Evolutionary conservation across 2,113 vertebrate species (phyloP).

Genomic region (Chionomys nivalis): DNA sequence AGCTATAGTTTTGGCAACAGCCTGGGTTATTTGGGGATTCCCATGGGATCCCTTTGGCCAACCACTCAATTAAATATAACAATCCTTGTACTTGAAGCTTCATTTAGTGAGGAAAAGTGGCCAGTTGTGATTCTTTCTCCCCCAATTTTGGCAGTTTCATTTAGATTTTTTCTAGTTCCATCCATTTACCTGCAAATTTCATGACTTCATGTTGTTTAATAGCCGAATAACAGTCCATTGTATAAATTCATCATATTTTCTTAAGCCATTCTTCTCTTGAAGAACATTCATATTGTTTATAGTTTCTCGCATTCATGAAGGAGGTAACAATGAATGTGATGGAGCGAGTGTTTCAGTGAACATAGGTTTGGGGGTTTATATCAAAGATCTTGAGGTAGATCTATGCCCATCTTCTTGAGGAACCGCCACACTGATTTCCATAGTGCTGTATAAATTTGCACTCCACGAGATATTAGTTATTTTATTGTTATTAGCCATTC

Average conservation of each 20-base stretch:
- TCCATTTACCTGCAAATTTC: not conserved
- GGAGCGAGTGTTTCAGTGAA: not conserved
- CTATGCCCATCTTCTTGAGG: not conserved
- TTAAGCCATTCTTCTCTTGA: not conserved
- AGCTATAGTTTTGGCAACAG: not conserved
- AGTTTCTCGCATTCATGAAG: not conserved
- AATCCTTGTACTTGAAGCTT: not conserved
- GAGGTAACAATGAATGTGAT: not conserved
- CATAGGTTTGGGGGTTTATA: not conserved
- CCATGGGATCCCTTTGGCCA: not conserved
- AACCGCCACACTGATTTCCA: not conserved
- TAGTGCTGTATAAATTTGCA: not conserved
- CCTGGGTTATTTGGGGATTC: not conserved
- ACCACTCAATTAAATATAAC: not conserved
- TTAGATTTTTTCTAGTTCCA: not conserved
- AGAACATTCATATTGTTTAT: not conserved
- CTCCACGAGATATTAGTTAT: not conserved
- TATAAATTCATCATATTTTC: not conserved
- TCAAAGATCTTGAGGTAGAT: not conserved
- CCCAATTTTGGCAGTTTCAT: not conserved
- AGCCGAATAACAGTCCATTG: not conserved
- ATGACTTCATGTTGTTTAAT: not conserved
- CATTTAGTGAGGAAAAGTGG: not conserved
- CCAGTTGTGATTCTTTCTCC: not conserved
- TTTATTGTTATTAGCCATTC: not conserved